Percentiles rank a stretch among this genome's conserved stretches.
These are phyloP conservation scores for Orientallactaga bullata DNA, from an alignment of 2,113 vertebrate genomes.

Conservation along the genomic window DNA sequence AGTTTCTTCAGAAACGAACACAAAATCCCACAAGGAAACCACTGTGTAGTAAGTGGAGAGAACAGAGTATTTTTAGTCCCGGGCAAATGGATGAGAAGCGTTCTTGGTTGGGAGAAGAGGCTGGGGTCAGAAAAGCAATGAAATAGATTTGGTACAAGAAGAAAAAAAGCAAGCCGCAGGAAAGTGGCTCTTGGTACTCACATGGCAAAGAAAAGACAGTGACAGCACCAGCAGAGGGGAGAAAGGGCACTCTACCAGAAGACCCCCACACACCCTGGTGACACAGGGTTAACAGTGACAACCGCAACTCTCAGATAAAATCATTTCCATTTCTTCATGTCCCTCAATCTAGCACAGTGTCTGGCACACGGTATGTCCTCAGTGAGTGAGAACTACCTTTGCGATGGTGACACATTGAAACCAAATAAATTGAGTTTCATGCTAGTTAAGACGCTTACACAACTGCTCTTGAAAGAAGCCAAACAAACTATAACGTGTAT, in stretches of 20 bases:
- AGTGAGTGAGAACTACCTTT: constrained; percentile 15
- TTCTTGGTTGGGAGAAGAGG: neutral
- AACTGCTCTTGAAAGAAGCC: constrained; percentile 63
- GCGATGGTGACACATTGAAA: neutral
- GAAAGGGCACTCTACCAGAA: neutral
- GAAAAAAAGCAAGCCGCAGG: neutral
- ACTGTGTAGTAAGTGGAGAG: neutral
- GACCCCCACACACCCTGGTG: neutral
- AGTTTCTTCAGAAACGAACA: constrained; percentile 20
- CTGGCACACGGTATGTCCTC: neutral
- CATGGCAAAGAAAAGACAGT: neutral
- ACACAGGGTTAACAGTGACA: neutral
- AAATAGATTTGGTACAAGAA: neutral
- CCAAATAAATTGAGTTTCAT: constrained; percentile 60
- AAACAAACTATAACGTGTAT: constrained; percentile 59
- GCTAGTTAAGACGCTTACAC: constrained; percentile 57
- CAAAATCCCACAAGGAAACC: neutral
- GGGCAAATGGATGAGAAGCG: neutral
- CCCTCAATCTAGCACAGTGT: neutral
- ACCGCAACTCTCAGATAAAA: neutral
- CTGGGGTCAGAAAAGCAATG: neutral
- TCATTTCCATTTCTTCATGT: neutral
- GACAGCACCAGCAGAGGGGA: neutral
- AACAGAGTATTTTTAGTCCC: neutral
- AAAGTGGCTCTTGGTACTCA: neutral